These are phyloP conservation scores for Cydia pomonella DNA, from an alignment of 1,140 invertebrate genomes.

Conservation along the genomic window DNA sequence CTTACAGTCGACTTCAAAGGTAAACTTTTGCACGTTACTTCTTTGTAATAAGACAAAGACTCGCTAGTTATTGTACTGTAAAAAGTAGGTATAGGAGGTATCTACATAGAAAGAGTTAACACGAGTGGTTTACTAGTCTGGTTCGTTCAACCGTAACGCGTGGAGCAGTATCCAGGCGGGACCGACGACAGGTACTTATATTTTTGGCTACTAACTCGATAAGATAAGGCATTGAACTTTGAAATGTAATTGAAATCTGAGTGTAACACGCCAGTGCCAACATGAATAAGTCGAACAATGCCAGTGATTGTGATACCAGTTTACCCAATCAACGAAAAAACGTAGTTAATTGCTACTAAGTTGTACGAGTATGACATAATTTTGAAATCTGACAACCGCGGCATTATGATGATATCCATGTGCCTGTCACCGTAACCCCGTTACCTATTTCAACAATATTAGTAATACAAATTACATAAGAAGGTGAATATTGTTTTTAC, in stretches of 20 bases:
- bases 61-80: too few species aligned
- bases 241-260: background rate
- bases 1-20: too few species aligned
- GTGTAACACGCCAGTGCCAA: background rate
- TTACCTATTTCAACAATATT: background rate
- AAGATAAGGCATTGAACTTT: constrained; percentile 20
- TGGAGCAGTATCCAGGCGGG: constrained; percentile 12
- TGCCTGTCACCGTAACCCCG: too few species aligned
- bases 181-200: constrained; percentile 26
- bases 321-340: background rate
- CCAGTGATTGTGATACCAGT: background rate
- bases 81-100: too few species aligned
- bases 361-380: background rate
- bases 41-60: too few species aligned
- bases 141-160: constrained; percentile 7
- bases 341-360: background rate
- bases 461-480: background rate
- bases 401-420: too few species aligned
- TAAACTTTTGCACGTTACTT: too few species aligned
- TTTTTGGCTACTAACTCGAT: constrained; percentile 1
- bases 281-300: background rate
- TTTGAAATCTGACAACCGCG: too few species aligned
- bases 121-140: background rate
- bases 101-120: too few species aligned
- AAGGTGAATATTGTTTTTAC: background rate